Base-by-base conservation (phyloP, 2,797 vertebrate genomes). In the Gallinago solitaria region DNA sequence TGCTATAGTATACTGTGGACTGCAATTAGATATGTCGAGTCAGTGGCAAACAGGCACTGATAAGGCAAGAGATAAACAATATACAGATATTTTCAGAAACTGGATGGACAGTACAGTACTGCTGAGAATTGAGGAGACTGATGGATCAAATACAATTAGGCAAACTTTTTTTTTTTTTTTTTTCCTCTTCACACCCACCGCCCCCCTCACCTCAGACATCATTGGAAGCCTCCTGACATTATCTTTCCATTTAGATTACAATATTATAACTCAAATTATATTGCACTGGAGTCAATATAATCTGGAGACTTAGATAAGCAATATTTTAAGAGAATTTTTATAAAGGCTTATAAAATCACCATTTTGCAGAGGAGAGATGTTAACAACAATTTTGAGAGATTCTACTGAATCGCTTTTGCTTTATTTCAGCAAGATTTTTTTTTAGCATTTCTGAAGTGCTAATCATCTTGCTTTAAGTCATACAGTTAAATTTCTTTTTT, bases 171-270 rank as follows among this genome's bases (percentile, higher is more conserved):
- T 14, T 12, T 12, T 37, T 14, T 12, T 33, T 30, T 54, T 32
- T 11, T 10, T 23, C 3, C 4, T 2, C 2, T 11, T 19, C 53
- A 30, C 30, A 11, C 32, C 21, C 20, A 5, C 4, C 8, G 5
- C 3, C 20, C 8, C 5, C 7, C 2, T 9, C 30, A 41, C 6
- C 7, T 9, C 32, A 41, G n/a, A 19, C 19, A 47, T 25, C 6
- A 59, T 3, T 24, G 25, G 33, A 35, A 78, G 39, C 32, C 32
- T 79, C 39, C 60, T 30, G 14, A 60, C 24, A 12, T 11, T 50
- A 63, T 15, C 7, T 7, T 16, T 83, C 16, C 45, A 64, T 27
- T 8, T 32, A 43, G 84, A 67, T 82, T 28, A 63, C 18, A 75
- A 39, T 12, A 63, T 32, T 43, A 2, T 54, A 89, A 70, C 23